Base-by-base conservation (phyloP, 1,140 invertebrate species). In the Lordiphosa mommai region DNA sequence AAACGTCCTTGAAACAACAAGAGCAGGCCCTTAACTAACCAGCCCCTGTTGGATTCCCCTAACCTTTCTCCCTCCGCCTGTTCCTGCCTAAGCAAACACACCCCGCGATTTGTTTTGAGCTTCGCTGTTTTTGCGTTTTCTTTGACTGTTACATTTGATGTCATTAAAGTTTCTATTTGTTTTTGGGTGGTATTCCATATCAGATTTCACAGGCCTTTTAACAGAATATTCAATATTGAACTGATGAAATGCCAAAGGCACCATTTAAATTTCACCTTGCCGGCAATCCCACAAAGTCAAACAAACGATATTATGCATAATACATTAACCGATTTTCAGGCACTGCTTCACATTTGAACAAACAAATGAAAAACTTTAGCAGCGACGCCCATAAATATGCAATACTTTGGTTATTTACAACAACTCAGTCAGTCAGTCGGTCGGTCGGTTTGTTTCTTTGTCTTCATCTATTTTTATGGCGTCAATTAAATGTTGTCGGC, bases 91-190 rank as follows among this genome's bases (percentile, higher is more conserved):
- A 23, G 20, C 20, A 4, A 5, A 23, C 20, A 23, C 20, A 23
- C 20, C n/a, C n/a, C n/a, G n/a, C n/a, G n/a, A n/a, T n/a, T n/a
- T n/a, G n/a, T n/a, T n/a, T n/a, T n/a, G n/a, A n/a, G n/a, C n/a
- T n/a, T n/a, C n/a, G n/a, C n/a, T n/a, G n/a, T n/a, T n/a, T n/a
- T n/a, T n/a, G n/a, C n/a, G n/a, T n/a, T n/a, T n/a, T n/a, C n/a
- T n/a, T 17, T 17, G 32, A 5, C 37, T 43, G 14, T 32, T 34
- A 40, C 16, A 51, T 70, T 36, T 44, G 37, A 23, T 69, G 48
- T 48, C 43, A 58, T 67, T 47, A 59, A 57, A 53, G 32, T 74
- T 47, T 38, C 43, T 50, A 52, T 34, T 38, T 38, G 40, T 51
- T 50, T 64, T 59, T 33, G n/a, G n/a, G n/a, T n/a, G n/a, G n/a